Base-by-base conservation (phyloP, 2,888 invertebrate species). In the Lottia gigantea region DNA sequence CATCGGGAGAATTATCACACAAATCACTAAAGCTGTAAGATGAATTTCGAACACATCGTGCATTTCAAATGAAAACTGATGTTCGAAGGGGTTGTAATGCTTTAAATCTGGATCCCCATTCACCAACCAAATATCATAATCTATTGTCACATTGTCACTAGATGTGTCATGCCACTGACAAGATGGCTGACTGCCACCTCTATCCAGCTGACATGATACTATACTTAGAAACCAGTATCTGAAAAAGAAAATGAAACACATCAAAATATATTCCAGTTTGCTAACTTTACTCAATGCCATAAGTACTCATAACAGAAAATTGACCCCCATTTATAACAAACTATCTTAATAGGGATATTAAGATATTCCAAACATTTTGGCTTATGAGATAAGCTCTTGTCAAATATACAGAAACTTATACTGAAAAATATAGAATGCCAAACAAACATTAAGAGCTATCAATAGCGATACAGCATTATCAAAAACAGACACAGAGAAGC, bases 201-300 rank as follows among this genome's bases (percentile, higher is more conserved):
- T 66, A 71, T 85, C 80, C 74, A 94, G 92, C 86, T 95, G 95
- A 89, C 98, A 98, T 31, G 97, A 93, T 46, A 97, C 96, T 89
- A 98, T 91, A 75, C 97, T 96, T 74, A 98, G 91, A 90, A 97
- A 98, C 97, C 97, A 97, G 89, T 96, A 97, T 86, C 96, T 95
- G 84, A 23, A 84, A 81, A 62, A 70, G 73, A 72, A 71, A 67
- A 68, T 49, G n/a, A 49, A 69, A 64, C 40, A 45, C 71, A 49
- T 55, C 23, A 55, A 55, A 40, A 6, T 11, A 40, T 8, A 40
- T 40, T 40, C 40, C 6, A 40, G 11, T 8, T 40, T 40, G 7
- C 40, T 31, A 3, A 31, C 31, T 31, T 31, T 31, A 6, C 31
- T n/a, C n/a, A n/a, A n/a, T n/a, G n/a, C n/a, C n/a, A n/a, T n/a